Base-by-base conservation (phyloP, 2,888 invertebrate species). In the Copidosoma aretas region DNA sequence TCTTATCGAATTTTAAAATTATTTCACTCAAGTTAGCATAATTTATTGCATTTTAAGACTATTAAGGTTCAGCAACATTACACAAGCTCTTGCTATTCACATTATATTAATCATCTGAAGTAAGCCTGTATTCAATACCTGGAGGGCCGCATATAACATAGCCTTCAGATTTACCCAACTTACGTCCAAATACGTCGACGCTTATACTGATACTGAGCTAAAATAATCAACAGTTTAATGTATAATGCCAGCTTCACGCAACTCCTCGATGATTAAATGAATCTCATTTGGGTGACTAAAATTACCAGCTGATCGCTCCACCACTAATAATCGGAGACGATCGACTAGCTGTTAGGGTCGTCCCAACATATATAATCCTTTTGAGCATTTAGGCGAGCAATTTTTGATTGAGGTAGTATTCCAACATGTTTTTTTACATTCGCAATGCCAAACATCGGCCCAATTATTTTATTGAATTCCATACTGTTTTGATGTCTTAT, bases 81-180 rank as follows among this genome's bases (percentile, higher is more conserved):
- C 68, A 65, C n/a, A 73, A 49, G 64, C 39, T 49, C 39, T 60
- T 71, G 32, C 67, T 46, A 25, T 67, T 39, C 43, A 71, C 24
- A 52, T 71, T 56, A 49, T 71, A 73, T 15, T 71, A 54, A 46
- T 62, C 65, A 53, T 71, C 66, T 22, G 49, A 10, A 17, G 67
- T 71, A 2, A 70, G 4, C 14, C 21, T 21, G 41, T 43, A 59
- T 43, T 43, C 59, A 22, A 21, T 59, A 15, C 56, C 56, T n/a
- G 56, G 25, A n/a, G 56, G 25, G 25, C 56, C 56, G 3, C 25
- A 8, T 2, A 32, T 15, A 3, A 8, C 21, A 32, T 8, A 3
- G 8, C 4, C 32, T 21, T 53, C 56, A 32, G 56, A 10, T 25
- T 25, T 32, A 14, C 32, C 54, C 21, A 19, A 25, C 24, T 25